Conservation (phyloP, 2,113 vertebrate species). For the Alethe castanea region DNA sequence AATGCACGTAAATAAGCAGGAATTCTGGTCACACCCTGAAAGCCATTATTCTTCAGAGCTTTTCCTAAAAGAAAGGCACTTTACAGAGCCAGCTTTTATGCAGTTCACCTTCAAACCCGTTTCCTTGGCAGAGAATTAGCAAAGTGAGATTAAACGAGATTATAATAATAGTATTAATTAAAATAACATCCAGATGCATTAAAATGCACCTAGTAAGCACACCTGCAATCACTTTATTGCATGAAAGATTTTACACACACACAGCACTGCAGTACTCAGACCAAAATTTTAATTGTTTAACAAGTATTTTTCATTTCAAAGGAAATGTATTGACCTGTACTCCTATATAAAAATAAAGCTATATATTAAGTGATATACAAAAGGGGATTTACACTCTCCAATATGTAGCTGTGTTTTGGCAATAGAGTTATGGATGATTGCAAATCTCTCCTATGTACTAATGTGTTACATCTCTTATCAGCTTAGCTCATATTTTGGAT, state of each 20-base stretch:
- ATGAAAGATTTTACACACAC: neutral
- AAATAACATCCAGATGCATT: neutral
- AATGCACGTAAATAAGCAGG: neutral
- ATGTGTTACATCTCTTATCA: neutral
- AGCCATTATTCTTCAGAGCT: neutral
- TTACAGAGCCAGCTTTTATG: neutral
- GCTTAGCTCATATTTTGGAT: neutral
- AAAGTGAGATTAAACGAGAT: neutral
- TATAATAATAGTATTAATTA: neutral
- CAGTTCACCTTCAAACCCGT: neutral
- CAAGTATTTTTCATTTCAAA: neutral
- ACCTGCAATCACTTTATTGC: neutral
- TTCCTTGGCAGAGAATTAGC: neutral
- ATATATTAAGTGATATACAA: neutral
- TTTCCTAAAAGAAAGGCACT: neutral
- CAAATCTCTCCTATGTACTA: neutral
- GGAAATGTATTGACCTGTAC: neutral
- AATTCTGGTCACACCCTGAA: neutral
- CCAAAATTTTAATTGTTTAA: neutral
- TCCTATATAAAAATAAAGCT: neutral
- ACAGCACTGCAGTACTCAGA: accelerated
- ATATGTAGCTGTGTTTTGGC: neutral
- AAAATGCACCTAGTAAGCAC: neutral
- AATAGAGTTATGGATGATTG: neutral
- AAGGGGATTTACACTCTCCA: neutral